Conservation (phyloP, 2,113 vertebrate species). For the Tupaia chinensis region DNA sequence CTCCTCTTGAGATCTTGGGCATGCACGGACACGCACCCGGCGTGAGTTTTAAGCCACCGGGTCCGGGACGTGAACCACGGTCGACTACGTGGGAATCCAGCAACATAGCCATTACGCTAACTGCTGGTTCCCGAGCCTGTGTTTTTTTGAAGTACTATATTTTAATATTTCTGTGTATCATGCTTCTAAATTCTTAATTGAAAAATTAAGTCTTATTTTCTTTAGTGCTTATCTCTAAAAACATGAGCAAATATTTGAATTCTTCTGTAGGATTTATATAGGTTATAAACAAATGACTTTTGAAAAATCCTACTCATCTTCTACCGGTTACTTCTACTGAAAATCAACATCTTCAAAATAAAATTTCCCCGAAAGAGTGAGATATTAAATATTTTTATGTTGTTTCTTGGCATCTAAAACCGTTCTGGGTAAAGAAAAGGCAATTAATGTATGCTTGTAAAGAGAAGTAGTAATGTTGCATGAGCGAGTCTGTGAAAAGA, state of each 20-base stretch:
- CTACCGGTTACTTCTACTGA: background rate
- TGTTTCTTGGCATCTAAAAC: background rate
- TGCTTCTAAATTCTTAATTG: background rate
- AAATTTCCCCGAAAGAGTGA: background rate
- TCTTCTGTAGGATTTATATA: background rate
- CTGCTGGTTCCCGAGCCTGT: too few relatives aligned
- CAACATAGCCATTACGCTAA: too few relatives aligned
- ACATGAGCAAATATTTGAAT: too few relatives aligned
- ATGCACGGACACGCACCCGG: too few relatives aligned
- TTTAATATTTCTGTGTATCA: background rate
- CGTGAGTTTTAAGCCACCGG: too few relatives aligned
- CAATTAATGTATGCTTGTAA: background rate
- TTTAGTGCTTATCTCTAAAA: background rate
- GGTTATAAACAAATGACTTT: background rate
- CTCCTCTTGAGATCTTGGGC: too few relatives aligned
- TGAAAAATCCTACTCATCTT: background rate
- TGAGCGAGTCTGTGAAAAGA: background rate
- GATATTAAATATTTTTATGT: background rate
- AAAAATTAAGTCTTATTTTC: background rate
- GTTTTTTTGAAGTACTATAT: background rate
- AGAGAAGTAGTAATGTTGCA: background rate
- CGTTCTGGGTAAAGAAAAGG: background rate
- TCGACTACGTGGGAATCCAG: too few relatives aligned
- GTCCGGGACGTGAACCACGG: too few relatives aligned
- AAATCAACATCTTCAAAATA: background rate